A percentile compares a stretch with the other conserved stretches of the same genome.
Evolutionary conservation across 2,888 invertebrate genomes (phyloP).

Genomic region (Drosophila niveifrons): DNA sequence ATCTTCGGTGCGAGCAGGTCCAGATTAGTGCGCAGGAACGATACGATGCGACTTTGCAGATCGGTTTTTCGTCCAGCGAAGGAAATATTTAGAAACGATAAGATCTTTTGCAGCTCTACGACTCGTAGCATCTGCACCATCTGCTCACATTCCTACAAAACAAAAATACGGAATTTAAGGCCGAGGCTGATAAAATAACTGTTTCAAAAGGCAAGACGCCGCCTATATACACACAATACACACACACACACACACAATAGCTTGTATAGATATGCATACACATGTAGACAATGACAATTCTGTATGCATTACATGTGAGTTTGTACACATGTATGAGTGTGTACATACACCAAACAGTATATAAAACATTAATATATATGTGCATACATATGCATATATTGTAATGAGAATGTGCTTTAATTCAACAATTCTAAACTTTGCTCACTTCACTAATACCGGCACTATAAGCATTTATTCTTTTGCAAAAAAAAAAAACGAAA

Average conservation of each 20-base stretch:
- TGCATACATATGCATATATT: slow-evolving; percentile 18
- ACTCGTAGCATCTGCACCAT: slow-evolving; percentile 89
- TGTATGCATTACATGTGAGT: slow-evolving; percentile 53
- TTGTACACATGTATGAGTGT: slow-evolving; percentile 15
- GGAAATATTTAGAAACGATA: slow-evolving; percentile 92
- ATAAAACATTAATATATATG: slow-evolving; percentile 37
- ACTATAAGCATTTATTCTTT: not conserved
- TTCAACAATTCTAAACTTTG: not conserved
- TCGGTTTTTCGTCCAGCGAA: slow-evolving; percentile 93
- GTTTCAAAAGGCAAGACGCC: slow-evolving; percentile 48
- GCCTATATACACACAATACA: slow-evolving; percentile 14
- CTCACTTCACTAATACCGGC: slow-evolving; percentile 16
- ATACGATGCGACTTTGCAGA: slow-evolving; percentile 90
- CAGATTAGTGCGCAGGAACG: slow-evolving; percentile 89
- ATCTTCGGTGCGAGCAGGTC: slow-evolving; percentile 87
- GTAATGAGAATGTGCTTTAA: not conserved
- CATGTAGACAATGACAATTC: slow-evolving; percentile 38
- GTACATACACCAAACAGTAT: slow-evolving; percentile 32
- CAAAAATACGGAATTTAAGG: not conserved
- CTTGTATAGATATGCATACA: slow-evolving; percentile 7
- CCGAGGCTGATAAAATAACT: slow-evolving; percentile 23
- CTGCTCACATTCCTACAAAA: slow-evolving; percentile 84
- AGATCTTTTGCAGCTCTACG: slow-evolving; percentile 93
- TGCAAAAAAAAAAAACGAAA: slow-evolving; percentile 9
- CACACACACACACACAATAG: slow-evolving; percentile 23